These are phyloP conservation scores for Tetragonula carbonaria DNA, from an alignment of 2,888 invertebrate species.

Conservation along the genomic window DNA sequence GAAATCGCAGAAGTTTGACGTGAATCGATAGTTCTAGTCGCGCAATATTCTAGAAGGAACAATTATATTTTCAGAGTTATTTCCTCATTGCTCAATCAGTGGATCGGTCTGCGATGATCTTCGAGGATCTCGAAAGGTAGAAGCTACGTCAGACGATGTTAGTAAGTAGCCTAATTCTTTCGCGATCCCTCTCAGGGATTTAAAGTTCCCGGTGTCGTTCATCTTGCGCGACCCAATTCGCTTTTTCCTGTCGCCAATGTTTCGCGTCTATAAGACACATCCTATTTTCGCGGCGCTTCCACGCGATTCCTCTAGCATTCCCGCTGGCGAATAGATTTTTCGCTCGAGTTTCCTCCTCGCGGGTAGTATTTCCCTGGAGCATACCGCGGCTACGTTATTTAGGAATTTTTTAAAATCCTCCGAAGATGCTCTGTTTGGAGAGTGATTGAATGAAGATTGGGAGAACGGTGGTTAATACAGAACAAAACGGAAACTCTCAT, in stretches of 20 bases:
- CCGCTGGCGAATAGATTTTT: slow-evolving; percentile 23
- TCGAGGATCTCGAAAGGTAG: slow-evolving; percentile 7
- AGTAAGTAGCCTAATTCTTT: slow-evolving; percentile 3
- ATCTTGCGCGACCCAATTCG: slow-evolving; percentile 27
- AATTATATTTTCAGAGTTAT: background rate
- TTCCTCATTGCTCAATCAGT: slow-evolving; percentile 7
- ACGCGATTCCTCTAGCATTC: slow-evolving; percentile 16
- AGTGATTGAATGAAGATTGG: background rate
- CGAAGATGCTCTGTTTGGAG: background rate
- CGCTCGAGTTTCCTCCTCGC: slow-evolving; percentile 7
- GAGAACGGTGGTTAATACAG: background rate
- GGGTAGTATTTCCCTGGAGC: slow-evolving; percentile 29
- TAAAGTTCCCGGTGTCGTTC: slow-evolving; percentile 21
- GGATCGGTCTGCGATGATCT: background rate
- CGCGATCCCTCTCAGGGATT: slow-evolving; percentile 15
- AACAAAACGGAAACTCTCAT: background rate
- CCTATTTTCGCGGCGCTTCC: slow-evolving; percentile 17
- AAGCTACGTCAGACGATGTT: slow-evolving; percentile 2
- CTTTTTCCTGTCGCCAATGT: slow-evolving; percentile 1
- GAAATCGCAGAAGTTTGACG: background rate
- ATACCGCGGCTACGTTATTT: slow-evolving; percentile 18
- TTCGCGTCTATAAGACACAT: slow-evolving; percentile 29
- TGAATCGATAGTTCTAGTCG: too few species aligned
- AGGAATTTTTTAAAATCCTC: background rate
- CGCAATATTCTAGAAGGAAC: background rate